Conservation (phyloP, 2,797 vertebrate species). For the Remorina albescens region DNA sequence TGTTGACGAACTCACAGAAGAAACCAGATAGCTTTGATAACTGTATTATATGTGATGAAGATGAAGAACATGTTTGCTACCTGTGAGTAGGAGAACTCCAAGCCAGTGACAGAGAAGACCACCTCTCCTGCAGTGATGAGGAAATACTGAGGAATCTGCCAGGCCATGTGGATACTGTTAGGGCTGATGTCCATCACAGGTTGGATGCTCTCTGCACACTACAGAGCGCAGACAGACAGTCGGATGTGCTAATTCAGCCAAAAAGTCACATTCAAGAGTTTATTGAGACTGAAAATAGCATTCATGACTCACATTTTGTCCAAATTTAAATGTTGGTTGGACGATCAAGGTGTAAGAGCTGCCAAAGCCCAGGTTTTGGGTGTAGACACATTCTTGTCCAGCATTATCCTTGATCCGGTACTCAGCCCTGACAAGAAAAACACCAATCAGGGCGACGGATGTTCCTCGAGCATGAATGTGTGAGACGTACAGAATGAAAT, state of each 20-base stretch:
- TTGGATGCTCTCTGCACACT: slow-evolving; percentile 62
- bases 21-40: slow-evolving; percentile 70
- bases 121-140: slow-evolving; percentile 93
- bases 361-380: slow-evolving; percentile 83
- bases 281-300: not conserved
- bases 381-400: slow-evolving; percentile 2
- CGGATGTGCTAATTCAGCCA: not conserved
- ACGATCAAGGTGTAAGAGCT: slow-evolving; percentile 89
- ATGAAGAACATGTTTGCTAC: slow-evolving; percentile 73
- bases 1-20: too few relatives aligned
- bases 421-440: slow-evolving; percentile 59
- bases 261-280: not conserved
- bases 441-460: not conserved
- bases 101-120: slow-evolving; percentile 94
- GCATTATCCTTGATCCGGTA: not conserved
- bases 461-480: accelerated
- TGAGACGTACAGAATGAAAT: not conserved
- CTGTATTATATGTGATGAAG: too few relatives aligned
- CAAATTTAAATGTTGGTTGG: slow-evolving; percentile 50
- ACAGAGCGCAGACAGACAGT: not conserved
- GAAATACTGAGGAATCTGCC: slow-evolving; percentile 97
- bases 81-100: slow-evolving; percentile 98
- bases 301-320: slow-evolving; percentile 53
- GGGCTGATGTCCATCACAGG: slow-evolving; percentile 84
- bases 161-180: slow-evolving; percentile 91